These are phyloP conservation scores for Lepidurus arcticus DNA, from an alignment of 1,140 invertebrate species.

Conservation along the genomic window DNA sequence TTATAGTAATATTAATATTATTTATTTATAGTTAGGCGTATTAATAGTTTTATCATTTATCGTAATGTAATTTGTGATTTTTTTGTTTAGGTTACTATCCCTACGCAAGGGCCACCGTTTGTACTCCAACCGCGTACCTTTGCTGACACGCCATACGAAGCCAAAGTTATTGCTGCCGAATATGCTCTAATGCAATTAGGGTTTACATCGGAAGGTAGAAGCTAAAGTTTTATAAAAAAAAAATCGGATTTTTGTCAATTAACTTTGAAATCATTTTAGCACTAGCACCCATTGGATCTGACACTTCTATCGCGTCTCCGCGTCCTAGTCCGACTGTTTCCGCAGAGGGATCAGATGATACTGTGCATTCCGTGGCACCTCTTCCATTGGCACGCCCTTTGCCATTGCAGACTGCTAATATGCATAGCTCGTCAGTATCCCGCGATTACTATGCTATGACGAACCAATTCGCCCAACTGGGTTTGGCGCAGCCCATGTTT, in stretches of 20 bases:
- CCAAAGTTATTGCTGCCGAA: conserved; percentile 27
- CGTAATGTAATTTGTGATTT: not conserved
- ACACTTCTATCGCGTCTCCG: not conserved
- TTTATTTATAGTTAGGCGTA: not conserved
- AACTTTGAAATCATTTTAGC: not conserved
- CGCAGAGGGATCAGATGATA: not conserved
- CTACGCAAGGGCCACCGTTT: not conserved
- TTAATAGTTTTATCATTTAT: not conserved
- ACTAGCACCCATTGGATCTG: not conserved
- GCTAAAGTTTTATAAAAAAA: not conserved
- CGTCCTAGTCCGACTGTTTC: not conserved
- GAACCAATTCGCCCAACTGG: not conserved
- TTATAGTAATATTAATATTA: not conserved
- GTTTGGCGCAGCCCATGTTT: not conserved
- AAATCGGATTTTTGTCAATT: not conserved
- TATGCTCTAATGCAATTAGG: not conserved
- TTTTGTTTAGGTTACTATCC: not conserved
- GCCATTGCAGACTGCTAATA: not conserved
- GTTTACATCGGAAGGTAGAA: not conserved
- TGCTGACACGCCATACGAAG: not conserved
- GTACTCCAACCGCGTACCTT: not conserved
- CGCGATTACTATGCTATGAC: not conserved
- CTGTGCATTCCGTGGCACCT: not conserved
- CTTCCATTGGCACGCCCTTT: not conserved
- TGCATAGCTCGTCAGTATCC: not conserved